Base-by-base conservation (phyloP, 2,888 invertebrate genomes). In the Drosophila algonquin region DNA sequence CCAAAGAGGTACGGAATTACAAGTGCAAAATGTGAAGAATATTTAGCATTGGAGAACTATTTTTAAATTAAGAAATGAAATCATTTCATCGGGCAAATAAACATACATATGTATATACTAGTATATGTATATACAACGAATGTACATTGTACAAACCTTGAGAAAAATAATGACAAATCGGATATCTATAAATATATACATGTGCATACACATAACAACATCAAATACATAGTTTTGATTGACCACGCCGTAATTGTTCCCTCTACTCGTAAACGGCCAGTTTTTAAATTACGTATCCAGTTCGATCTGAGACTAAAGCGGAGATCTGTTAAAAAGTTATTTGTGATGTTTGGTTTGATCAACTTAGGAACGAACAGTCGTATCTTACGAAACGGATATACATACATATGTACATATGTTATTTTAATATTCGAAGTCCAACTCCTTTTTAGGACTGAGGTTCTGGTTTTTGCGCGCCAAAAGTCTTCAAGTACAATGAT, bases 11-110 rank as follows among this genome's bases (percentile, higher is more conserved):
- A 80, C 47, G 65, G 52, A 65, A 54, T n/a, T 40, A 2, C 35
- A 40, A 40, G 40, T 40, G 40, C 40, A 7, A 40, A 18, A 45
- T 75, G 44, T 52, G 27, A 47, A 16, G 12, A 32, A 24, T 53
- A 51, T 50, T 76, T 56, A 54, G 46, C 30, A 68, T 53, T 51
- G 16, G 48, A 35, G 46, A 73, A 77, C 83, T 85, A 87, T 87
- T 87, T 82, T 48, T 82, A 82, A 80, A 80, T 72, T 58, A 53
- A 80, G 70, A 87, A 82, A 86, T 87, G 82, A 82, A 82, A 86
- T 82, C 86, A 82, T 80, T 75, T 82, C 61, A 46, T 40, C 58
- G 55, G 47, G 69, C 61, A 62, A 78, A 84, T 59, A 68, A 52
- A 54, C 54, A 59, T 56, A 62, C 60, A 60, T 51, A 55, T 35